These are phyloP conservation scores for Mergus octosetaceus DNA, from an alignment of 2,797 vertebrate genomes.

Conservation along the genomic window DNA sequence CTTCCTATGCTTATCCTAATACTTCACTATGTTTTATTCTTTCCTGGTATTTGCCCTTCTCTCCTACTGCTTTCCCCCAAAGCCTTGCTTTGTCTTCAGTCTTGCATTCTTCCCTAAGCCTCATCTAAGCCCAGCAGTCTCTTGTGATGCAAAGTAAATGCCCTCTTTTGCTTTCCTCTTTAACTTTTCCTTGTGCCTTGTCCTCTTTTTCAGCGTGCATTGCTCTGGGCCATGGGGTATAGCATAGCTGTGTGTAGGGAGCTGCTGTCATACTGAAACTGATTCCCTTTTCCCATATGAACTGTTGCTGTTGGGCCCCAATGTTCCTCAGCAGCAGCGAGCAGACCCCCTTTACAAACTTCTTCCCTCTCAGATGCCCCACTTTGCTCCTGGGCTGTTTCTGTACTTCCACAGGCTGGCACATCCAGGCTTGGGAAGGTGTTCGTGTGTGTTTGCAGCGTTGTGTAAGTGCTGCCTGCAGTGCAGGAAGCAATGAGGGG, in stretches of 20 bases:
- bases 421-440: background rate
- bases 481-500: background rate
- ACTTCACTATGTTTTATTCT: background rate
- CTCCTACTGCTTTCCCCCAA: background rate
- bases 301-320: fast-evolving
- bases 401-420: background rate
- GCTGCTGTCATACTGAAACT: background rate
- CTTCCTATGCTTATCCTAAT: background rate
- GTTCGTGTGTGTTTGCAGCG: background rate
- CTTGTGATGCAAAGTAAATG: background rate
- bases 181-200: background rate
- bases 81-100: background rate
- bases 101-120: background rate
- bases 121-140: background rate
- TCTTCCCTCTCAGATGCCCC: background rate
- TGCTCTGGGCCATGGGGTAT: background rate
- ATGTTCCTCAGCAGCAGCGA: background rate
- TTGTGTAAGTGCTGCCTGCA: background rate
- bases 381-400: background rate
- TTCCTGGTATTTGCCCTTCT: background rate
- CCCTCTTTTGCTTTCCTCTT: background rate
- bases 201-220: background rate
- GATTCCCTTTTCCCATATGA: background rate
- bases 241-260: background rate
- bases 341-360: background rate